phyloP scores from a whole-genome alignment of 1,140 invertebrate species.

The Eumaeus atala region DNA sequence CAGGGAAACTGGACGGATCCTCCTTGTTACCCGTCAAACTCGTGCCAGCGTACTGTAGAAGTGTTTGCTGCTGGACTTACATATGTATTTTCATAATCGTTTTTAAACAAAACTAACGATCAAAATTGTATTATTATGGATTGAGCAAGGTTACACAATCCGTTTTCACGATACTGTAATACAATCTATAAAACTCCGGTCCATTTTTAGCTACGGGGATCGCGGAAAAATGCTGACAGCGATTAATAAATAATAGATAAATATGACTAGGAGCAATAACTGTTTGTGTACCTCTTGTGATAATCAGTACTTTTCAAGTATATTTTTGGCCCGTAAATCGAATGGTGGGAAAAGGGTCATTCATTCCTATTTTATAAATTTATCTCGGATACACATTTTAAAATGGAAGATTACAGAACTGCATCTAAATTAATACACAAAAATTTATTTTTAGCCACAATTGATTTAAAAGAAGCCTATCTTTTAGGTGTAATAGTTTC shows the following conservation, averaged over 20 bases:
- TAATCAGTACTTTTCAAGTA: slow-evolving; percentile 13
- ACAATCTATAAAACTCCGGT: neutral
- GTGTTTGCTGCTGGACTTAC: slow-evolving; percentile 2
- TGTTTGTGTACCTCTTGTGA: neutral
- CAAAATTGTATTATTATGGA: neutral
- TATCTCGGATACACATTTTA: slow-evolving; percentile 25
- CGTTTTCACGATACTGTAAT: neutral
- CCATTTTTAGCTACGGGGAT: neutral
- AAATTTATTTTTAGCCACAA: slow-evolving; percentile 19
- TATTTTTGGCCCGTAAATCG: slow-evolving; percentile 26
- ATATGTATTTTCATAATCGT: slow-evolving; percentile 25
- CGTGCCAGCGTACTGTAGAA: neutral
- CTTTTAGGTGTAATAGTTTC: slow-evolving; percentile 20
- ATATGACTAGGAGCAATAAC: neutral
- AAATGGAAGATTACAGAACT: slow-evolving; percentile 35
- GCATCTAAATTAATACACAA: slow-evolving; percentile 24
- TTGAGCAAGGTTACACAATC: neutral
- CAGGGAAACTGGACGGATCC: slow-evolving; percentile 29
- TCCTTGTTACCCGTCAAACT: slow-evolving; percentile 22
- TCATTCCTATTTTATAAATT: slow-evolving; percentile 32
- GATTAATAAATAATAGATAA: neutral
- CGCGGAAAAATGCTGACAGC: neutral
- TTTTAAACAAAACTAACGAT: slow-evolving; percentile 20
- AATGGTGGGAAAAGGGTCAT: slow-evolving; percentile 21
- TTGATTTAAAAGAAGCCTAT: slow-evolving; percentile 30